Evolutionary conservation across 2,113 vertebrate species (phyloP).

Genomic region (Hepsetus odoe): DNA sequence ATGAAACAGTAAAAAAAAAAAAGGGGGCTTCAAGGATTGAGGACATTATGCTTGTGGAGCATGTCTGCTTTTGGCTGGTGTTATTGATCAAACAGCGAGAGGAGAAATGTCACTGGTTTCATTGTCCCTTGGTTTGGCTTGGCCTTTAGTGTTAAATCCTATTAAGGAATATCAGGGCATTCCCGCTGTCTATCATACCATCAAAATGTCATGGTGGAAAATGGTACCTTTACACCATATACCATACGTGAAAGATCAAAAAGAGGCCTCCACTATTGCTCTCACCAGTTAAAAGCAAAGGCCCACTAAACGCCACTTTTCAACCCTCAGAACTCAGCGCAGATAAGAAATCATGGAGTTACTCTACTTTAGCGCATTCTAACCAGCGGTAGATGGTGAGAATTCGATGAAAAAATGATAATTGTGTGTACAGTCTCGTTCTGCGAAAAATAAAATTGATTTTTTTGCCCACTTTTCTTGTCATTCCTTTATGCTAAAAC

Average conservation of each 20-base stretch:
- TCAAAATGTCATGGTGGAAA: slow-evolving; percentile 63
- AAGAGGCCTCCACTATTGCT: slow-evolving; percentile 37
- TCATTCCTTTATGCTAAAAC: too few relatives aligned
- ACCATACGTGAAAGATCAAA: slow-evolving; percentile 8
- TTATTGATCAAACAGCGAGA: slow-evolving; percentile 64
- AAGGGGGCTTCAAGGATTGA: slow-evolving; percentile 40
- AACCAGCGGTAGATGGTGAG: too few relatives aligned
- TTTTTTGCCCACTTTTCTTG: too few relatives aligned
- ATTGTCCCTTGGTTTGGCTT: slow-evolving; percentile 62
- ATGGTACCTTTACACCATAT: slow-evolving; percentile 45
- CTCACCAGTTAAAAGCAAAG: slow-evolving; percentile 14
- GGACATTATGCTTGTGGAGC: slow-evolving; percentile 54
- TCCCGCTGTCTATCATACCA: slow-evolving; percentile 61
- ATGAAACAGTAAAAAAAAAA: slow-evolving; percentile 11
- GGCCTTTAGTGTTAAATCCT: slow-evolving; percentile 70
- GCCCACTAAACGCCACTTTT: background rate
- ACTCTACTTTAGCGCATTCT: too few relatives aligned
- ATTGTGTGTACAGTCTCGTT: too few relatives aligned
- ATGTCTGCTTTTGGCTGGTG: slow-evolving; percentile 44
- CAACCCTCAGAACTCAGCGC: background rate
- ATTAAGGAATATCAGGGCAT: slow-evolving; percentile 62
- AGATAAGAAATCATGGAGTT: background rate
- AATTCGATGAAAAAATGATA: too few relatives aligned
- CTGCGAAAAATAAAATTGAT: too few relatives aligned
- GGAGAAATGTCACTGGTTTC: slow-evolving; percentile 69